Base-by-base conservation (phyloP, 2,797 vertebrate species). In the Tinamus major region DNA sequence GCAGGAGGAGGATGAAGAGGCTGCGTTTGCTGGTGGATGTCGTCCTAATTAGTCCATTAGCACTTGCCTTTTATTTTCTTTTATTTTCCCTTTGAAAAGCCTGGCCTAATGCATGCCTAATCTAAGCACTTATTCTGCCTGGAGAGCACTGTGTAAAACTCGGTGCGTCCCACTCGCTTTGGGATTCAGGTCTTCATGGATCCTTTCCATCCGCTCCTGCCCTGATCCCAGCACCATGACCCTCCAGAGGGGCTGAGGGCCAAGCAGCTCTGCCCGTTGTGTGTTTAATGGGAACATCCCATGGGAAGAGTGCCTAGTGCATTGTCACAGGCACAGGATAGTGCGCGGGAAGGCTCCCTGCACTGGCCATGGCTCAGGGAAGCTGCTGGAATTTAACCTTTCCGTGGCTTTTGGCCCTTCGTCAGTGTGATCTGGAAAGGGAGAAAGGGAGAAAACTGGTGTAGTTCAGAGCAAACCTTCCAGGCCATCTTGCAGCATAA, bases 11-110 rank as follows among this genome's bases (percentile, higher is more conserved):
- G 35, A 35, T 35, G 35, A 61, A 48, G 35, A 48, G 27, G 2
- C 11, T 31, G 41, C 1, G 64, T 82, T 72, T 69, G 7, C 27
- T 63, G 35, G 24, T 41, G 14, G 56, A 9, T 44, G 33, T 49
- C n/a, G 74, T 74, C 41, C 48, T 37, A 64, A 61, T 48, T 13
- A 49, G 14, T 51, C 62, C 79, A 33, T 53, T 72, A 62, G 6
- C 33, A 14, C 64, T 89, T 63, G 6, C 7, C 5, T 21, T 29
- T 18, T 20, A 1, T 3, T 1, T 3, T 2, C 2, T 4, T 12
- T 10, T 16, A 53, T 42, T 42, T 42, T 42, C 41, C 48, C 20
- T 29, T 78, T 55, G 82, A 67, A 74, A 72, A 18, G 12, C 33
- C 27, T 67, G 44, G 42, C 20, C 18, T 69, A 35, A 15, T 13